Percentiles rank a stretch among this genome's conserved stretches.
phyloP scores from a whole-genome alignment of 2,797 vertebrate genomes.

The Capromys pilorides region DNA sequence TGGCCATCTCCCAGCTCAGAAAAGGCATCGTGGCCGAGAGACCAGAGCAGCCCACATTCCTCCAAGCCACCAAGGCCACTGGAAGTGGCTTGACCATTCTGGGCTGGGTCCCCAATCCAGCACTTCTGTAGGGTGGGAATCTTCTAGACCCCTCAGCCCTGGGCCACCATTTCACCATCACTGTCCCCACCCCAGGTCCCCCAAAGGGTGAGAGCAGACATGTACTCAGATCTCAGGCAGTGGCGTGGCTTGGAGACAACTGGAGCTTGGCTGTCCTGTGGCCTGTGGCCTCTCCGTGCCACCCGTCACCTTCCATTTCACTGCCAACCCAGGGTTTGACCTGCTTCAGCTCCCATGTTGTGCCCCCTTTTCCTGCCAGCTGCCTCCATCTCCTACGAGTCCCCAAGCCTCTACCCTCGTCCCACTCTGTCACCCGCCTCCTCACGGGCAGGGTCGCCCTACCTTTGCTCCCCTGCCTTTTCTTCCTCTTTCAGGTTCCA shows the following conservation, averaged over 20 bases:
- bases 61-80: accelerated
- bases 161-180: background rate
- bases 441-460: background rate
- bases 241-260: background rate
- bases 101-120: background rate
- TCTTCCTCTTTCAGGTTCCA: background rate
- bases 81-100: background rate
- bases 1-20: background rate
- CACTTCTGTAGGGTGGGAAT: background rate
- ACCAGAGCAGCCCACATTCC: background rate
- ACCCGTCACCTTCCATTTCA: background rate
- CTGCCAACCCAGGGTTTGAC: background rate
- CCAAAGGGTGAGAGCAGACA: accelerated
- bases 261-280: background rate
- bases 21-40: background rate
- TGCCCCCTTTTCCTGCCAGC: background rate
- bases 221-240: background rate
- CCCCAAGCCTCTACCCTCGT: background rate
- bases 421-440: no score
- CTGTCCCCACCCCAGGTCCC: no score
- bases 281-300: background rate
- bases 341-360: background rate
- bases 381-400: background rate
- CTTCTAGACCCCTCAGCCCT: background rate
- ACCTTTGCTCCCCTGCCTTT: background rate